Base-by-base conservation (phyloP, 2,888 invertebrate genomes). In the Unio delphinus region DNA sequence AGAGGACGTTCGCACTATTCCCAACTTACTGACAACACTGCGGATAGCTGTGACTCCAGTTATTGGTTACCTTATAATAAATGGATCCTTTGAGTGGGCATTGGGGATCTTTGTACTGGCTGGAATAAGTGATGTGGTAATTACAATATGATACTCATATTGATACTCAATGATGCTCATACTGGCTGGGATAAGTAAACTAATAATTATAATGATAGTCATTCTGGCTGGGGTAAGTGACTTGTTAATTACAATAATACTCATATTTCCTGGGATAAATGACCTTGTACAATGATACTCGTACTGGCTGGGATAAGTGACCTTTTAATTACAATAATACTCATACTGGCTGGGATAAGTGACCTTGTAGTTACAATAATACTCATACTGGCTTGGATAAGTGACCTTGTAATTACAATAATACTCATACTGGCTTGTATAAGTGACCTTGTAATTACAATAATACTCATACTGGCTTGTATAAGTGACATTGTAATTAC, bases 1-100 rank as follows among this genome's bases (percentile, higher is more conserved):
- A 80, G 98, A 98, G 92, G 97, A 97, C 90, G 93, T 97, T 60
- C 94, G 95, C 89, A 99, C 99, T 0, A 92, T 99, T 82, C 99
- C 99, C 18, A 99, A 99, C 91, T 91, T 96, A 64, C 91, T 99
- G 67, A 98, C 98, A 86, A 91, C 96, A 15, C 92, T 94, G 30
- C 93, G 99, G 83, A 97, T 98, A 83, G 91, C 93, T 11, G 91
- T 95, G 82, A 95, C 98, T 1, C 99, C 99, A 1, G 94, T 95
- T 86, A 92, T 99, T 75, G 96, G 96, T 34, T 95, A 96, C 90
- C 92, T 97, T 61, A 96, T 99, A 80, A 89, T 98, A 23, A 93
- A 95, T 82, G 94, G 94, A 45, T 92, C 95, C 79, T 98, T 95
- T 90, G 79, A 90, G 72, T 91, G 94, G 77, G 98, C 98, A 0